Conservation (phyloP, 2,113 vertebrate genomes). For the Zosterops lateralis region DNA sequence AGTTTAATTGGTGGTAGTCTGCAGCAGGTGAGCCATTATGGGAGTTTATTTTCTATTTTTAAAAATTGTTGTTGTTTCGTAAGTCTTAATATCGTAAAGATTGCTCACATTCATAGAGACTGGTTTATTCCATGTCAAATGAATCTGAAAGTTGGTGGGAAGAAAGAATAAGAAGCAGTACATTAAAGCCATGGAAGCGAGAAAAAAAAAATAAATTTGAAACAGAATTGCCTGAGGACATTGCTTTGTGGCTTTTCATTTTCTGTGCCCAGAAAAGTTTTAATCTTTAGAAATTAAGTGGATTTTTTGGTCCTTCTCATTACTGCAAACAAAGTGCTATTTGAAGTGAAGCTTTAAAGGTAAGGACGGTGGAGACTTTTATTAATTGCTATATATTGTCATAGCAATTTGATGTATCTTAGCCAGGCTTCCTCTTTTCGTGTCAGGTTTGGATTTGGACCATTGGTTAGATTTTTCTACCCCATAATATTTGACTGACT, state of each 20-base stretch:
- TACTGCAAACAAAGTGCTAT: neutral
- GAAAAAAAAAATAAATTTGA: neutral
- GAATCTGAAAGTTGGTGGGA: neutral
- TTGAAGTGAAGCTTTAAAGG: neutral
- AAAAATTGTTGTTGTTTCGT: neutral
- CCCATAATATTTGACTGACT: neutral
- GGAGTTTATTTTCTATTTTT: neutral
- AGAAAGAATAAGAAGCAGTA: neutral
- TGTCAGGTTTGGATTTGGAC: neutral
- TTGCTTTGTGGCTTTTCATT: neutral
- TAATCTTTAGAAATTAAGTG: too few relatives aligned
- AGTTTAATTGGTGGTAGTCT: neutral
- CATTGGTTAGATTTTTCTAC: neutral
- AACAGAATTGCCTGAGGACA: neutral
- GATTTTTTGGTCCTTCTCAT: neutral
- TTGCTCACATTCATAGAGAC: neutral
- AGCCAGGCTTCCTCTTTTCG: neutral
- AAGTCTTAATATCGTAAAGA: accelerated
- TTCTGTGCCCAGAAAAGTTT: neutral
- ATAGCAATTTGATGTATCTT: neutral
- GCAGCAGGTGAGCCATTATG: neutral
- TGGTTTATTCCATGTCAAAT: neutral
- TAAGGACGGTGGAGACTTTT: neutral
- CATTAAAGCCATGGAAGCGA: neutral
- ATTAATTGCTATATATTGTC: too few relatives aligned